A percentile compares a stretch with the other conserved stretches of the same genome.
phyloP scores from a whole-genome alignment of 2,797 vertebrate species.

The Scolopax bukidnonensis region DNA sequence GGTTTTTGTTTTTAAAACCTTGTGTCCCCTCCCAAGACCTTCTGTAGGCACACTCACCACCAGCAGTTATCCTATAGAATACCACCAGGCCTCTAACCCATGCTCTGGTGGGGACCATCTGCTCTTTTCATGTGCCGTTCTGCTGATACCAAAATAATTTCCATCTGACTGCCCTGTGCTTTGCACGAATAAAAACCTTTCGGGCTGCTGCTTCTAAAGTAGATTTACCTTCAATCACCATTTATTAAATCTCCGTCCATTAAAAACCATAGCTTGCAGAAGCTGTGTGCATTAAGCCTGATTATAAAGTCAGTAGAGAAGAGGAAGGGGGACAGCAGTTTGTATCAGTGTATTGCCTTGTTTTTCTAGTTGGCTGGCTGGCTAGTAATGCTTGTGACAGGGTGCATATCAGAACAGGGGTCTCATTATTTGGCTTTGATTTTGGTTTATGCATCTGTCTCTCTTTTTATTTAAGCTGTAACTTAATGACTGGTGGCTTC shows the following conservation, averaged over 20 bases:
- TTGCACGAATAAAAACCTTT: slow-evolving; percentile 79
- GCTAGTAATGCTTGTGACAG: slow-evolving; percentile 8
- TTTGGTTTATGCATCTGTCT: not conserved
- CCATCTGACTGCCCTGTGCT: slow-evolving; percentile 74
- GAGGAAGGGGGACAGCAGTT: slow-evolving; percentile 79
- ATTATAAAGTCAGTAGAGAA: slow-evolving; percentile 86
- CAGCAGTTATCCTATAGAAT: not conserved
- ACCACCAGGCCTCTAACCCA: slow-evolving; percentile 24
- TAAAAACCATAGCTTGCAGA: slow-evolving; percentile 87
- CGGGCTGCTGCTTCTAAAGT: slow-evolving; percentile 86
- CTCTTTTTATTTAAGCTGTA: not conserved
- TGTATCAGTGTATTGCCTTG: slow-evolving; percentile 72
- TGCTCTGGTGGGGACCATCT: slow-evolving; percentile 38
- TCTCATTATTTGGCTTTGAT: not conserved
- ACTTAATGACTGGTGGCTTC: slow-evolving; percentile 7
- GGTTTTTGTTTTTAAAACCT: not conserved
- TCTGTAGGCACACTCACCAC: not conserved
- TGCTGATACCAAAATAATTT: slow-evolving; percentile 66
- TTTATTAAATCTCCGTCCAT: slow-evolving; percentile 99
- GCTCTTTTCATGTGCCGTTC: slow-evolving; percentile 35
- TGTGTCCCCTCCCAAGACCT: not conserved
- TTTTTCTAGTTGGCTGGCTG: slow-evolving; percentile 1
- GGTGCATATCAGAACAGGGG: not conserved
- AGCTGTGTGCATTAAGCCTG: slow-evolving; percentile 93
- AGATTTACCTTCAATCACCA: slow-evolving; percentile 98